A percentile compares a stretch with the other conserved stretches of the same genome.
phyloP scores from a whole-genome alignment of 1,140 invertebrate genomes.

The Drosophila azteca region DNA sequence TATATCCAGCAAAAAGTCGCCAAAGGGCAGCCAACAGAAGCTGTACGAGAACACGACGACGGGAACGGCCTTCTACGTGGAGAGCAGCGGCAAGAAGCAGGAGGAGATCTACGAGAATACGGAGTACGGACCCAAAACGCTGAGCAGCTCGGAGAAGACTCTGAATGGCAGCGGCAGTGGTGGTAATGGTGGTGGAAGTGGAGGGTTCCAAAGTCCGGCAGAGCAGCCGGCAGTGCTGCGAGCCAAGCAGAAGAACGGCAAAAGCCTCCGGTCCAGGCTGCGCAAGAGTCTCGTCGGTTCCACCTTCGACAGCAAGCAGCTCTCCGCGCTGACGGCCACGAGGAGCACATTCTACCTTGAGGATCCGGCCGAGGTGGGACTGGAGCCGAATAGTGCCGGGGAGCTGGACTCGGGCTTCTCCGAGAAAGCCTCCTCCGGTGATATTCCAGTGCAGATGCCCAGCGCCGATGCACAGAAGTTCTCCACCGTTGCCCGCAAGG shows the following conservation, averaged over 20 bases:
- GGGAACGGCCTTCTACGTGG: slow-evolving; percentile 71
- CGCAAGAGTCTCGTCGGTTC: slow-evolving; percentile 84
- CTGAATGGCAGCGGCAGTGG: slow-evolving; percentile 1
- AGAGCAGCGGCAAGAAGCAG: slow-evolving; percentile 31
- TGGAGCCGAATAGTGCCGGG: slow-evolving; percentile 79
- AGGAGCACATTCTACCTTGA: slow-evolving; percentile 88
- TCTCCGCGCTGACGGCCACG: slow-evolving; percentile 71
- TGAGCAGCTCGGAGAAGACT: slow-evolving; percentile 41
- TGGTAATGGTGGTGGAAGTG: no score
- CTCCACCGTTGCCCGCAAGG: slow-evolving; percentile 62
- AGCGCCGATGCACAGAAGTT: slow-evolving; percentile 64
- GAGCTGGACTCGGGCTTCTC: slow-evolving; percentile 86
- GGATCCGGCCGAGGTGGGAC: slow-evolving; percentile 83
- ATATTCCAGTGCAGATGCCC: slow-evolving; percentile 25
- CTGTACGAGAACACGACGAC: slow-evolving; percentile 72
- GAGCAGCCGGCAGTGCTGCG: slow-evolving; percentile 52
- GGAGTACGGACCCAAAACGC: slow-evolving; percentile 24
- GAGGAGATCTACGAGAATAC: slow-evolving; percentile 64
- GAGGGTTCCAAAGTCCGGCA: slow-evolving; percentile 6
- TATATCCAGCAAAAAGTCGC: slow-evolving; percentile 85
- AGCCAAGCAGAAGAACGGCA: slow-evolving; percentile 84
- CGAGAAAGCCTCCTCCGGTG: slow-evolving; percentile 66
- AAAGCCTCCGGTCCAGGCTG: slow-evolving; percentile 84
- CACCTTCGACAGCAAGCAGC: slow-evolving; percentile 83
- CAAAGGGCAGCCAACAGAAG: slow-evolving; percentile 84